Base-by-base conservation (phyloP, 2,113 vertebrate species). In the Trematomus loennbergii region DNA sequence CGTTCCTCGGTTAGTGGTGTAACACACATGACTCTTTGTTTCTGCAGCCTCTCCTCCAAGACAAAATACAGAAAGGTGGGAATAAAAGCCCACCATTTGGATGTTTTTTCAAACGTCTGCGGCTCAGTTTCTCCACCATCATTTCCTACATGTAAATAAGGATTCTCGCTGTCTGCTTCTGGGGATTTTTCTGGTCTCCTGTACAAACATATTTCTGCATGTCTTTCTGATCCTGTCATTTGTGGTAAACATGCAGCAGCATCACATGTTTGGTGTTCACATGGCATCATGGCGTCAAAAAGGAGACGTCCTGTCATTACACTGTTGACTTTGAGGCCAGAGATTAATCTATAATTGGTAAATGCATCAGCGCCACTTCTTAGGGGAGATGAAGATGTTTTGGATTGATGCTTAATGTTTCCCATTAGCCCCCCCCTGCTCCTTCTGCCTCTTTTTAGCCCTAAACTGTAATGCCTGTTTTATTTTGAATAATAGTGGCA, bases 261-360 rank as follows among this genome's bases (percentile, higher is more conserved):
- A n/a, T 86, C 82, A 79, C 79, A 72, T 80, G 83, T 65, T 25
- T 3, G 5, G 7, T 45, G 61, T 76, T 85, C 86, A 74, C 78
- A 74, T 72, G 78, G 59, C 45, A n/a, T 79, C 52, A 77, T 64
- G 69, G 62, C 57, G 17, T 79, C 81, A 81, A 46, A 78, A 54
- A 73, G 50, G 22, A 64, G 71, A 74, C 83, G 75, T 73, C 75
- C 84, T 82, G 67, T 82, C 80, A 87, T 87, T 87, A 70, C 22
- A 29, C 11, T 9, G 67, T 9, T 65, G 73, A n/a, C n/a, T n/a
- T n/a, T n/a, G n/a, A 84, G 76, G 65, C 61, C 79, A 72, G 63
- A 84, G 82, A 86, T 85, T 62, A 72, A 85, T 87, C 82, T 75
- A 36, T 87, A 88, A 87, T 88, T 85, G 84, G 80, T 82, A 82